phyloP scores from a whole-genome alignment of 1,140 invertebrate species.

The Teleopsis dalmanni region DNA sequence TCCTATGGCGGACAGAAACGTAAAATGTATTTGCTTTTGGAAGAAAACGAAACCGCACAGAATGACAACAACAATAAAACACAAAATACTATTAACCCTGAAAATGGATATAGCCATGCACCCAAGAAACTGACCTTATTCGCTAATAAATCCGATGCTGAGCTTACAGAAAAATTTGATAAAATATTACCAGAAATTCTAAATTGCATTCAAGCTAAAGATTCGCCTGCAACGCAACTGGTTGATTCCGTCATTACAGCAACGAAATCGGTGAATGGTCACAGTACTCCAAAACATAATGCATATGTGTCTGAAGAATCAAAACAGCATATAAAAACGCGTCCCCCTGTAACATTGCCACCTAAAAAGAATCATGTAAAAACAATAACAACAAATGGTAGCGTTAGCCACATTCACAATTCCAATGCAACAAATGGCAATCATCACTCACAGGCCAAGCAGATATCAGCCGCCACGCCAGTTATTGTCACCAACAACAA shows the following conservation, averaged over 20 bases:
- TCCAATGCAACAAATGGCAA: background rate
- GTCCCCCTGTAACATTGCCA: slow-evolving; percentile 27
- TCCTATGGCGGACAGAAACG: slow-evolving; percentile 19
- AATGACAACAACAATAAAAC: background rate
- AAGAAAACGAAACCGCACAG: slow-evolving; percentile 25
- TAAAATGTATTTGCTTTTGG: slow-evolving; percentile 39
- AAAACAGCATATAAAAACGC: background rate
- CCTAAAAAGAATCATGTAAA: slow-evolving; percentile 41
- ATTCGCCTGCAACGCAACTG: background rate
- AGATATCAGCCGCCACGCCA: slow-evolving; percentile 9
- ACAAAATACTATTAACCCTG: background rate
- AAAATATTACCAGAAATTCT: slow-evolving; percentile 35
- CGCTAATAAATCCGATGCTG: slow-evolving; percentile 23
- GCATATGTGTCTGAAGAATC: background rate
- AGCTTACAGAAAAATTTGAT: slow-evolving; percentile 33
- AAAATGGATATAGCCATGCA: slow-evolving; percentile 5
- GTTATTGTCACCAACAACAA: slow-evolving; percentile 9
- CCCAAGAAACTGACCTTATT: slow-evolving; percentile 31
- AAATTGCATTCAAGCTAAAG: slow-evolving; percentile 28
- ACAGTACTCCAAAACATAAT: background rate
- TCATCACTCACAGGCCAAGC: background rate
- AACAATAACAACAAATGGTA: slow-evolving; percentile 10
- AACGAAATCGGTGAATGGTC: slow-evolving; percentile 3
- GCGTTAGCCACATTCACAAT: background rate
- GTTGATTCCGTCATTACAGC: background rate